Evolutionary conservation across 2,113 vertebrate species (phyloP).

Genomic region (Tyrannus savana): DNA sequence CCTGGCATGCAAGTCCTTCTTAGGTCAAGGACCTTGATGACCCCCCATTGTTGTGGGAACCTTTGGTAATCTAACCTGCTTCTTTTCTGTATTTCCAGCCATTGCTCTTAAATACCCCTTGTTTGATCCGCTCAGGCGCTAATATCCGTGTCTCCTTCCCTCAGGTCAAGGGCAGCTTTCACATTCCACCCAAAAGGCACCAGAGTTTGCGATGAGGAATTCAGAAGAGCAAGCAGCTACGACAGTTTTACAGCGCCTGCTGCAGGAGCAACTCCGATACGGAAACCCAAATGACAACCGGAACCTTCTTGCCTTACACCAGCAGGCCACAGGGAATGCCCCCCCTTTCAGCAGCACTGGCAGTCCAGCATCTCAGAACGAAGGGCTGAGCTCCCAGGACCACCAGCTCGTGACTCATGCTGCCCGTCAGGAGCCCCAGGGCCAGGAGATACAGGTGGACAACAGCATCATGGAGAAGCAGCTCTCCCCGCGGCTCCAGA

Average conservation of each 20-base stretch:
- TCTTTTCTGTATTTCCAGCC: constrained; percentile 43
- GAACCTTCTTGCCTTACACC: constrained; percentile 90
- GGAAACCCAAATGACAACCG: constrained; percentile 87
- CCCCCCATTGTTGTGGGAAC: constrained; percentile 52
- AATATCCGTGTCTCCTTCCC: constrained; percentile 65
- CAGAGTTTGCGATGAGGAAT: constrained; percentile 91
- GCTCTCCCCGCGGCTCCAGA: constrained; percentile 81
- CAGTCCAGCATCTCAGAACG: constrained; percentile 75
- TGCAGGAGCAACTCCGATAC: constrained; percentile 98
- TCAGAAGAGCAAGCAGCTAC: constrained; percentile 91
- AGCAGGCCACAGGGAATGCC: constrained; percentile 82
- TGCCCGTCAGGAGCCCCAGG: constrained; percentile 96
- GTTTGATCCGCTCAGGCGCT: neutral
- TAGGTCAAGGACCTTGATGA: constrained; percentile 22
- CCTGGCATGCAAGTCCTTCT: constrained; percentile 7
- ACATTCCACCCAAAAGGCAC: constrained; percentile 84
- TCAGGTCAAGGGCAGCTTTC: constrained; percentile 86
- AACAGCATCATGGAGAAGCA: constrained; percentile 91
- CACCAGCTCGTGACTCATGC: constrained; percentile 88
- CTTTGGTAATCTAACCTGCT: constrained; percentile 60
- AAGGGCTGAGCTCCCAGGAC: constrained; percentile 85
- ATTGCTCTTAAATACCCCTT: constrained; percentile 6
- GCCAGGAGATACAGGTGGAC: constrained; percentile 96
- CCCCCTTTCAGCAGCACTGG: constrained; percentile 76
- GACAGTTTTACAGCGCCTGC: constrained; percentile 94